Conservation (phyloP, 1,140 invertebrate species). For the Formica exsecta region DNA sequence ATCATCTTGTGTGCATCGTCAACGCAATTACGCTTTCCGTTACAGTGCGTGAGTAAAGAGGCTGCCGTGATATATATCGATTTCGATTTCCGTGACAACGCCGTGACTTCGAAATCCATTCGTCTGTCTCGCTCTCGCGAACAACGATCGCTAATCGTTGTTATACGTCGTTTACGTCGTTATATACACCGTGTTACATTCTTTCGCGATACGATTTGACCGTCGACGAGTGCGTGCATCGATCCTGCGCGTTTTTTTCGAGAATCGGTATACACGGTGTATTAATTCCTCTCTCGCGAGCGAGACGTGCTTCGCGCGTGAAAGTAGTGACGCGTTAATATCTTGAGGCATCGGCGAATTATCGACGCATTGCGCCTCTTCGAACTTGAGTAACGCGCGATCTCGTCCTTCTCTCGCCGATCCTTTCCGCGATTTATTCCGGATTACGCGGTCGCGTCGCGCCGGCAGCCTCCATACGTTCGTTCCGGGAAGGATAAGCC, state of each 20-base stretch:
- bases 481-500: conserved; percentile 54
- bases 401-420: conserved; percentile 42
- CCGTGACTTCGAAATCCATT: conserved; percentile 26
- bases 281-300: neutral
- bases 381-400: conserved; percentile 27
- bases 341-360: conserved; percentile 24
- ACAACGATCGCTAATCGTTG: neutral
- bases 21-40: neutral
- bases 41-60: neutral
- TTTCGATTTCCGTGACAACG: neutral
- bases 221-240: neutral
- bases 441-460: conserved; percentile 67
- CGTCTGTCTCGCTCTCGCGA: conserved; percentile 2
- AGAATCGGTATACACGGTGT: neutral
- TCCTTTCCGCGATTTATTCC: conserved; percentile 50
- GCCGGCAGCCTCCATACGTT: conserved; percentile 57
- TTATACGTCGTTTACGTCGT: neutral
- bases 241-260: conserved; percentile 10
- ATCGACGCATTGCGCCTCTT: conserved; percentile 15
- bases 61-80: conserved; percentile 11
- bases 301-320: conserved; percentile 45
- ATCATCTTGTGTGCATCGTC: neutral
- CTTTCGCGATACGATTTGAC: neutral
- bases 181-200: neutral
- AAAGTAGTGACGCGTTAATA: conserved; percentile 11